A percentile compares a stretch with the other conserved stretches of the same genome.
Evolutionary conservation across 2,888 invertebrate genomes (phyloP).

Genomic region (Pseudococcus viburni): DNA sequence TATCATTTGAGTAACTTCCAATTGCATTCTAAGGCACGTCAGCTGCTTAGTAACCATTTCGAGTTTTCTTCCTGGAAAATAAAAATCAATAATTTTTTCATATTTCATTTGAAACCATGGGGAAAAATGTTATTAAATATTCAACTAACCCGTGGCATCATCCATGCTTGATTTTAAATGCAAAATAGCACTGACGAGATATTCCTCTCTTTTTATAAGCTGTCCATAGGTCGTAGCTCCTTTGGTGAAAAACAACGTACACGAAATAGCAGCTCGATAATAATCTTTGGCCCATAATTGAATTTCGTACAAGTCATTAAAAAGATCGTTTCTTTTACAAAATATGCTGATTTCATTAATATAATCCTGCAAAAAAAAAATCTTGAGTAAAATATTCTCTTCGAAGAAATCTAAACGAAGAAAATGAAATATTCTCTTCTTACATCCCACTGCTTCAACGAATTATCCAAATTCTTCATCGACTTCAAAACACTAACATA

Average conservation of each 20-base stretch:
- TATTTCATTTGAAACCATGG: background rate
- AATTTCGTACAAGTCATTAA: slow-evolving; percentile 82
- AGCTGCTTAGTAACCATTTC: slow-evolving; percentile 17
- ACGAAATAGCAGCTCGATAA: slow-evolving; percentile 84
- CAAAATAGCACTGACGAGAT: slow-evolving; percentile 76
- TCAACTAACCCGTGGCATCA: background rate
- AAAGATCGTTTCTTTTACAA: slow-evolving; percentile 79
- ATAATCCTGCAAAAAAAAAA: slow-evolving; percentile 34
- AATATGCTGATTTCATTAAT: slow-evolving; percentile 77
- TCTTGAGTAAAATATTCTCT: too few relatives aligned
- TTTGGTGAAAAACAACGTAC: slow-evolving; percentile 82
- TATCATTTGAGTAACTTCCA: slow-evolving; percentile 29
- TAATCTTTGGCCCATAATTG: slow-evolving; percentile 82
- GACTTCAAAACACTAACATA: slow-evolving; percentile 75
- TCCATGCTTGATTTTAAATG: slow-evolving; percentile 75
- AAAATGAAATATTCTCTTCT: background rate
- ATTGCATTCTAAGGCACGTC: background rate
- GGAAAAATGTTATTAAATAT: background rate
- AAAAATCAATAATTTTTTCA: background rate
- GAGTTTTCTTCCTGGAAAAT: background rate
- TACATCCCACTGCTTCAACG: slow-evolving; percentile 80
- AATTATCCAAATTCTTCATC: slow-evolving; percentile 79
- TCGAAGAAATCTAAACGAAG: too few relatives aligned
- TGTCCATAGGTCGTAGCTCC: slow-evolving; percentile 76
- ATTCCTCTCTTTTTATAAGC: slow-evolving; percentile 74